Base-by-base conservation (phyloP, 2,888 invertebrate species). In the Hoplodrina blanda region DNA sequence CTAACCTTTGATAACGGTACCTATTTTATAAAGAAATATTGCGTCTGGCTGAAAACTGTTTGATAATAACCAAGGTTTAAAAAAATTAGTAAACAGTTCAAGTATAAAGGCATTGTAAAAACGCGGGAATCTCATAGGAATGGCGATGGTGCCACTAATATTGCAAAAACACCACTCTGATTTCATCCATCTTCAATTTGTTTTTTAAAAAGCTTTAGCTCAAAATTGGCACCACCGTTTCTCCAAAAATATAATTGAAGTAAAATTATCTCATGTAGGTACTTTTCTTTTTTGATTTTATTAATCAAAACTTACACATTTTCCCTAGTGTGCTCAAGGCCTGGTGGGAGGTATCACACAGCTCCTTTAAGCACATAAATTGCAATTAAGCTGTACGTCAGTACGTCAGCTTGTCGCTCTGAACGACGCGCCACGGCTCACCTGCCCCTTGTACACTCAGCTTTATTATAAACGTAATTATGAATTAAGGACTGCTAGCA, bases 381-480 rank as follows among this genome's bases (percentile, higher is more conserved):
- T 78, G 84, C 85, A 89, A 89, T 89, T 88, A 88, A 76, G 78
- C 69, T 75, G 70, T 81, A 73, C 56, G 76, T 76, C 83, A 76
- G 70, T 81, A 73, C 56, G 76, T 76, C 83, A 76, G 56, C 71
- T 75, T 71, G 69, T 85, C 77, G 64, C 67, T 50, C 25, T 50
- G 57, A 50, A 60, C 30, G 67, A 72, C n/a, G n/a, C n/a, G n/a
- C n/a, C n/a, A n/a, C 68, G 55, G 46, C 63, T 76, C 78, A 76
- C 69, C 81, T 80, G 76, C 62, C 54, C 19, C 33, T 65, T 64
- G 63, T 61, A 52, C 50, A 62, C 74, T 41, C 62, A 20, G 69
- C 59, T 67, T 73, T 83, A 83, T 78, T 82, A 83, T 81, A 57
- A 76, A 76, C 57, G 70, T 70, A 83, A 84, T 80, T 84, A 83